Percentiles rank a stretch among this genome's conserved stretches.
Conservation (phyloP, 2,113 vertebrate species). For the Eolophus roseicapilla region DNA sequence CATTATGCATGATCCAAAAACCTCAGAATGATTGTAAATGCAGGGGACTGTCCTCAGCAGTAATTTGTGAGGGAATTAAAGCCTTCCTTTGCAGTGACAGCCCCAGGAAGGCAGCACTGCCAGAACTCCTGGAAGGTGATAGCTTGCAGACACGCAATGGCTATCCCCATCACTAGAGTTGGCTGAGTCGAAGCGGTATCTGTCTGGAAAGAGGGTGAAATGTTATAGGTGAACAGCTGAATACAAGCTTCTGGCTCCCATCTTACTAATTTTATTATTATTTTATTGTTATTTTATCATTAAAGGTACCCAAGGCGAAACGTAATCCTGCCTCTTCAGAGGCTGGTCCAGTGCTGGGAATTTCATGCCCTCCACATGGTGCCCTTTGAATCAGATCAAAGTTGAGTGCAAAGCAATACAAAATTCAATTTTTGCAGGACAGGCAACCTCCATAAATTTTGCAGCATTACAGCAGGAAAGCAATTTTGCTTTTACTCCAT, state of each 20-base stretch:
- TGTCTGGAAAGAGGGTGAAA: neutral
- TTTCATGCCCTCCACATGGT: accelerated
- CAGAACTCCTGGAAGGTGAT: neutral
- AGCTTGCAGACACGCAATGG: neutral
- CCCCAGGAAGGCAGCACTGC: neutral
- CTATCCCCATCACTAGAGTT: neutral
- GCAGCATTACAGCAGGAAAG: neutral
- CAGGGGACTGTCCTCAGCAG: neutral
- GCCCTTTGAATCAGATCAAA: neutral
- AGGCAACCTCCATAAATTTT: neutral
- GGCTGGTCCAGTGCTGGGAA: neutral
- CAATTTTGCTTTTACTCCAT: neutral
- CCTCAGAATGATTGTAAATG: neutral
- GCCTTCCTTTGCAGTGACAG: neutral
- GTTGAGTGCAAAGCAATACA: neutral
- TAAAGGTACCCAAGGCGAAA: neutral
- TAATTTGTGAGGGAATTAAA: neutral
- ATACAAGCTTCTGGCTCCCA: neutral
- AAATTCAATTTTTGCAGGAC: neutral
- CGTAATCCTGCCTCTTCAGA: neutral
- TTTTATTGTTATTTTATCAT: neutral
- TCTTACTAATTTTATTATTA: neutral
- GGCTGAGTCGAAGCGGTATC: neutral
- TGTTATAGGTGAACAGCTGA: neutral
- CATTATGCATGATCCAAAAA: neutral